Conservation (phyloP, 2,888 invertebrate species). For the Taphrorychus bicolor region DNA sequence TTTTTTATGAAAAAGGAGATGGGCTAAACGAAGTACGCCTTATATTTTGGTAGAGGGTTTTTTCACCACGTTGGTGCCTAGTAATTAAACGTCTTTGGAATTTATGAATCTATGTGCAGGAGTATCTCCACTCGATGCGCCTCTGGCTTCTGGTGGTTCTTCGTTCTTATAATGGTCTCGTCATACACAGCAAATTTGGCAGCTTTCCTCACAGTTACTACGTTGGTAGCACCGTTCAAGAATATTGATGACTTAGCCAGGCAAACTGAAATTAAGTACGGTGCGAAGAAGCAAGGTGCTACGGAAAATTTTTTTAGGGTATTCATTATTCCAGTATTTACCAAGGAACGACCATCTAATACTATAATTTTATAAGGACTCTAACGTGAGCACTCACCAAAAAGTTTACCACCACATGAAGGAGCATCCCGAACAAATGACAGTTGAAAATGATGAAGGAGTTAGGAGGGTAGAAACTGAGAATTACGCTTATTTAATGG, state of each 20-base stretch:
- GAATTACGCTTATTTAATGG: slow-evolving; percentile 87
- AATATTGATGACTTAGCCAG: slow-evolving; percentile 84
- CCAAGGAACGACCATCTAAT: too few relatives aligned
- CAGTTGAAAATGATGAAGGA: slow-evolving; percentile 70
- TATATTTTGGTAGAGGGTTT: too few relatives aligned
- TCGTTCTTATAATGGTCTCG: slow-evolving; percentile 83
- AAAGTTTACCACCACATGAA: slow-evolving; percentile 84
- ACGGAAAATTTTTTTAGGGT: slow-evolving; percentile 91
- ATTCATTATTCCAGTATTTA: too few relatives aligned
- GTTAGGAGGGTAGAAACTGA: slow-evolving; percentile 61
- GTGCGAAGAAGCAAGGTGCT: slow-evolving; percentile 84
- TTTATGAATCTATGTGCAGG: too few relatives aligned
- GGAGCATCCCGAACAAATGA: slow-evolving; percentile 67
- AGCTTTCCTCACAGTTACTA: slow-evolving; percentile 87
- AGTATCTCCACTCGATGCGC: slow-evolving; percentile 88
- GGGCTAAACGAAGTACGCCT: too few relatives aligned
- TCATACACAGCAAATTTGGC: slow-evolving; percentile 93
- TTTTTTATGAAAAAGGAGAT: too few relatives aligned
- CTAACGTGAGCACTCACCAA: slow-evolving; percentile 77
- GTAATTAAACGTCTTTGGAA: too few relatives aligned
- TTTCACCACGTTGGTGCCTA: too few relatives aligned
- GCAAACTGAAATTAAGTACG: slow-evolving; percentile 85
- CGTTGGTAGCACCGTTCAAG: slow-evolving; percentile 73
- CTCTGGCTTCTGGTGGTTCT: slow-evolving; percentile 90
- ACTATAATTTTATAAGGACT: too few relatives aligned